A percentile compares a stretch with the other conserved stretches of the same genome.
phyloP scores from a whole-genome alignment of 2,113 vertebrate species.

The Microcebus tavaratra region DNA sequence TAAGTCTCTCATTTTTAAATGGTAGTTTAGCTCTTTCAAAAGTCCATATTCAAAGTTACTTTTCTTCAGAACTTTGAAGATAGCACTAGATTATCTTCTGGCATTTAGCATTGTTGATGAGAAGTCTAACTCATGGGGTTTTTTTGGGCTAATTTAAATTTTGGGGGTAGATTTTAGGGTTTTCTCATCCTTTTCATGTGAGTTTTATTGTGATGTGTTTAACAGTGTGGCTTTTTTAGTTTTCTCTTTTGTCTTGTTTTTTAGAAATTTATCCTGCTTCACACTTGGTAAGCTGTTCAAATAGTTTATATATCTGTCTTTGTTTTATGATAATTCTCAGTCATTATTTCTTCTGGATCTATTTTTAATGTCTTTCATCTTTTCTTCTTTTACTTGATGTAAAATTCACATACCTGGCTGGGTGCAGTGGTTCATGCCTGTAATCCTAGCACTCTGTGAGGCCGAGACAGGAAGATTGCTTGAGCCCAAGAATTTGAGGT shows the following conservation, averaged over 20 bases:
- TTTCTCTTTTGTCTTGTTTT: background rate
- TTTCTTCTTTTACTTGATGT: background rate
- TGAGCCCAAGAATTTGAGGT: too few relatives aligned
- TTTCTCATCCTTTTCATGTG: background rate
- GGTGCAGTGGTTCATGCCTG: too few relatives aligned
- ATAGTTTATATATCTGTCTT: background rate
- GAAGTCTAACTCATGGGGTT: background rate
- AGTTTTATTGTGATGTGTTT: background rate
- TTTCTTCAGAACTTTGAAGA: background rate
- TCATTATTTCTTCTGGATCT: background rate
- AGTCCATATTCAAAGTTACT: background rate
- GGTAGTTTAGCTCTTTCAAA: background rate
- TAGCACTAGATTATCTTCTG: background rate
- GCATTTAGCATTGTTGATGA: background rate
- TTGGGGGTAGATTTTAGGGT: background rate
- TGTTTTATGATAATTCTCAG: background rate
- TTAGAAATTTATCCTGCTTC: background rate
- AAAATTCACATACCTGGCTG: background rate
- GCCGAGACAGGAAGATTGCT: too few relatives aligned
- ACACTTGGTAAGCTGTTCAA: background rate
- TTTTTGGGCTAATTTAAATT: background rate
- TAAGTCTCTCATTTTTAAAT: background rate
- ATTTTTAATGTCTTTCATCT: background rate
- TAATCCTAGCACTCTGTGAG: too few relatives aligned
- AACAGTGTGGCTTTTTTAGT: background rate